phyloP scores from a whole-genome alignment of 2,797 vertebrate genomes.

The Gambusia yucatana region DNA sequence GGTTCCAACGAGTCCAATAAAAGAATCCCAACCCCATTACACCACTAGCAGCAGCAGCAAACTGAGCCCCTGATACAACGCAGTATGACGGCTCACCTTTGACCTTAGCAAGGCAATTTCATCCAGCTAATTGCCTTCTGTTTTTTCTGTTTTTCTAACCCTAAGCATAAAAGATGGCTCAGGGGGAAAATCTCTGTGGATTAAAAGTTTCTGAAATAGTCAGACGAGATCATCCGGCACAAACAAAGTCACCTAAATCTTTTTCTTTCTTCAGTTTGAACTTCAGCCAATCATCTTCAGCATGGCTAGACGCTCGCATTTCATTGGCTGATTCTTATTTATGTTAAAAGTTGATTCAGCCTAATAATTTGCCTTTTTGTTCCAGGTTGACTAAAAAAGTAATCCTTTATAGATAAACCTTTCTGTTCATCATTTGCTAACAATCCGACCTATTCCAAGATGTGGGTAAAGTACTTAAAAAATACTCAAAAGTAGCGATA shows the following conservation, averaged over 20 bases:
- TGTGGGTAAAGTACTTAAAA: too few species aligned
- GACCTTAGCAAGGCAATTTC: neutral
- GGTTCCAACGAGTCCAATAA: neutral
- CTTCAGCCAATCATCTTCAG: neutral
- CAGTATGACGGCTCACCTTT: neutral
- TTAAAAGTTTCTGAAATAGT: neutral
- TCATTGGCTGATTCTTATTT: neutral
- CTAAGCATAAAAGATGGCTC: neutral
- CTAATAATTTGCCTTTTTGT: neutral
- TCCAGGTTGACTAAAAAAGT: neutral
- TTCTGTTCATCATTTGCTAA: neutral
- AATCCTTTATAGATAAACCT: neutral
- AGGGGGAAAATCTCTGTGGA: neutral
- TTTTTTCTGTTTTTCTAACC: neutral
- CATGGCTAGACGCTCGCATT: neutral
- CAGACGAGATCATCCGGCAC: neutral
- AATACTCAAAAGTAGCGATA: too few species aligned
- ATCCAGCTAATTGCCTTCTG: neutral
- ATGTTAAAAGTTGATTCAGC: neutral
- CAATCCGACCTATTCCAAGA: neutral
- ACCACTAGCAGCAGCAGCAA: neutral
- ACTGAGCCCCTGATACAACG: neutral
- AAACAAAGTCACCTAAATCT: neutral
- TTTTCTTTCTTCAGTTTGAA: neutral
- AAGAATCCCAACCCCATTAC: neutral